A percentile compares a stretch with the other conserved stretches of the same genome.
Evolutionary conservation across 2,797 vertebrate genomes (phyloP).

Genomic region (Alfaro cultratus): DNA sequence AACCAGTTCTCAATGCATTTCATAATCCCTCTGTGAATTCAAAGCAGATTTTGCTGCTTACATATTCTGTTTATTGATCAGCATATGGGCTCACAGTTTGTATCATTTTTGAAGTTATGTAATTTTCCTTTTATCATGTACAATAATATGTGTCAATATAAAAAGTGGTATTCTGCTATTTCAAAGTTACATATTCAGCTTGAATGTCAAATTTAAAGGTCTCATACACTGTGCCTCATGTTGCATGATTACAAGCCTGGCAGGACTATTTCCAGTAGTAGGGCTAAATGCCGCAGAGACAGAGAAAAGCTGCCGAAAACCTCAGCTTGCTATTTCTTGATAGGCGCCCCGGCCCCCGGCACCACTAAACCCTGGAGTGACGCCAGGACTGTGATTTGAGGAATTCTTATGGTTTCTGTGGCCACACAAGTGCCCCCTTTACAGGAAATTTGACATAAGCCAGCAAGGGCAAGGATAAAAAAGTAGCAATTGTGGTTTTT

Average conservation of each 20-base stretch:
- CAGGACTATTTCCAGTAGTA: slow-evolving; percentile 55
- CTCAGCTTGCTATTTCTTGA: slow-evolving; percentile 72
- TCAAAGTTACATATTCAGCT: slow-evolving; percentile 25
- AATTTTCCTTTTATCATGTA: not conserved
- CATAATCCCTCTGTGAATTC: slow-evolving; percentile 65
- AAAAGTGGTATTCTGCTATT: slow-evolving; percentile 4
- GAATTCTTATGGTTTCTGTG: slow-evolving; percentile 74
- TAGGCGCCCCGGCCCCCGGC: slow-evolving; percentile 59
- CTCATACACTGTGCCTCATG: slow-evolving; percentile 31
- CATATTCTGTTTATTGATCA: slow-evolving; percentile 28
- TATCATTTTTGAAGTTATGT: not conserved
- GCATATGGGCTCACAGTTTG: not conserved
- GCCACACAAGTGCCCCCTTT: slow-evolving; percentile 53
- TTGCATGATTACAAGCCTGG: slow-evolving; percentile 58
- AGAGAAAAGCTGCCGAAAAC: slow-evolving; percentile 60
- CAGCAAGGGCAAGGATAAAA: slow-evolving; percentile 51
- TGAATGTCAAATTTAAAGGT: slow-evolving; percentile 18
- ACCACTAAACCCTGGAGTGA: slow-evolving; percentile 62
- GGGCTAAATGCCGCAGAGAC: slow-evolving; percentile 50
- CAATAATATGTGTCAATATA: not conserved
- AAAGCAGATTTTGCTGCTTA: slow-evolving; percentile 54
- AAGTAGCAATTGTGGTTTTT: slow-evolving; percentile 38
- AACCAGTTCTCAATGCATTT: slow-evolving; percentile 63
- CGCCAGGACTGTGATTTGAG: slow-evolving; percentile 76
- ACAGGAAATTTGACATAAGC: slow-evolving; percentile 62